A percentile compares a stretch with the other conserved stretches of the same genome.
These are phyloP conservation scores for Amphiprion clarkii DNA, from an alignment of 2,797 vertebrate species.

Conservation along the genomic window DNA sequence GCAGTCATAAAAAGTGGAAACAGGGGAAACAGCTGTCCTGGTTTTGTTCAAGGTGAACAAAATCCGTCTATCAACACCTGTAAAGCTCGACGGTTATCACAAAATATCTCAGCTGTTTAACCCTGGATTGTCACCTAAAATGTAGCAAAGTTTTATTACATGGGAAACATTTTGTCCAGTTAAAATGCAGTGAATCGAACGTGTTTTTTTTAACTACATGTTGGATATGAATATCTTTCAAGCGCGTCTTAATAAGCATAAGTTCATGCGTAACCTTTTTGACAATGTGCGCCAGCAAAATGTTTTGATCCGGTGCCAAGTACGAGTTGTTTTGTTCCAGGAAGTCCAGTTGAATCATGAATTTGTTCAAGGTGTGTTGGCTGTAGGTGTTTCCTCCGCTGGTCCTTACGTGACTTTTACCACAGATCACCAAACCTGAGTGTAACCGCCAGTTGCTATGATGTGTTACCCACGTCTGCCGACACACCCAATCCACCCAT, in stretches of 20 bases:
- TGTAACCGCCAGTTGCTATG: neutral
- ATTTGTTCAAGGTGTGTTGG: neutral
- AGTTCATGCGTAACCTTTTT: neutral
- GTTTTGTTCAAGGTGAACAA: too few relatives aligned
- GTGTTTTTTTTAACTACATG: too few relatives aligned
- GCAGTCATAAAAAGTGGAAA: too few relatives aligned
- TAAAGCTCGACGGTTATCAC: neutral
- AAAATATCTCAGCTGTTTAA: too few relatives aligned
- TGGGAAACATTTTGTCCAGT: too few relatives aligned
- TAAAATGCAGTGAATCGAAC: too few relatives aligned
- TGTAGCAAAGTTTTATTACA: too few relatives aligned
- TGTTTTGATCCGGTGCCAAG: too few relatives aligned
- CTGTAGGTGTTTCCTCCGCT: neutral
- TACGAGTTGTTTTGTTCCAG: too few relatives aligned
- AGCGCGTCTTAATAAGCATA: neutral
- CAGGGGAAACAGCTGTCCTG: neutral
- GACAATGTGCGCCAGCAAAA: neutral
- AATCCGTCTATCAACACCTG: too few relatives aligned
- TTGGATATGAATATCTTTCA: neutral
- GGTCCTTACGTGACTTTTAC: neutral
- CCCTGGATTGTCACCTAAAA: too few relatives aligned
- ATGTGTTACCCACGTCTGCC: slow-evolving; percentile 1
- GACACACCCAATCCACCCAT: slow-evolving; percentile 14
- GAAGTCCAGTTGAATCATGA: neutral
- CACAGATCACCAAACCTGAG: neutral